Evolutionary conservation across 2,797 vertebrate species (phyloP).

Genomic region (Prionace glauca): DNA sequence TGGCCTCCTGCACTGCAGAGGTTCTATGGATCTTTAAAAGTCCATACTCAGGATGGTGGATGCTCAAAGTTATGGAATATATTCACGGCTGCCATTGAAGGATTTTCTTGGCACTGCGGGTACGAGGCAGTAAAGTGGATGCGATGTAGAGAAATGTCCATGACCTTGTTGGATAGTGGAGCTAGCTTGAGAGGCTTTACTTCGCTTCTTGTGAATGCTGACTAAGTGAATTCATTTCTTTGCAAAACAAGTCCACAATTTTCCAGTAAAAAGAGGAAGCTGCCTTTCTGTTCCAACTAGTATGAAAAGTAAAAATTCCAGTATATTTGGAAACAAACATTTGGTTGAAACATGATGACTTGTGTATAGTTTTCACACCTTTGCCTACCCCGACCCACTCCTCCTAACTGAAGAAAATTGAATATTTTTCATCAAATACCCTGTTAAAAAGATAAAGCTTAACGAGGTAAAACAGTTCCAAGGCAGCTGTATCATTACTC

Average conservation of each 20-base stretch:
- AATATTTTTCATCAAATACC: neutral
- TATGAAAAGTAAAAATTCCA: neutral
- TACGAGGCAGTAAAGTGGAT: neutral
- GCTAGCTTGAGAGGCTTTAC: neutral
- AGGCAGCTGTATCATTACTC: too few species aligned
- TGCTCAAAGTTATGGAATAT: too few species aligned
- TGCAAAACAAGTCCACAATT: neutral
- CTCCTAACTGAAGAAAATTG: neutral
- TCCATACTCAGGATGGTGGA: too few species aligned
- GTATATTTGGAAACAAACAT: too few species aligned
- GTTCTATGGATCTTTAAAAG: too few species aligned
- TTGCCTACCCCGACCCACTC: neutral
- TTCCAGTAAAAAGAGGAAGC: neutral
- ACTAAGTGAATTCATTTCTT: neutral
- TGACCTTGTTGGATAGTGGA: neutral
- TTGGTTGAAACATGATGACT: too few species aligned
- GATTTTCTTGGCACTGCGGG: too few species aligned
- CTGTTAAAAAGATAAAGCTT: neutral
- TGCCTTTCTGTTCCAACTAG: neutral
- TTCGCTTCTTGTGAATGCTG: neutral
- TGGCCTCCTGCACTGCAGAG: too few species aligned
- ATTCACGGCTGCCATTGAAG: too few species aligned
- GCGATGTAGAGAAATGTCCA: neutral
- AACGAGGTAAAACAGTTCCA: too few species aligned
- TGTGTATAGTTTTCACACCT: neutral